Evolutionary conservation across 2,113 vertebrate genomes (phyloP).

Genomic region (Odobenus rosmarus): DNA sequence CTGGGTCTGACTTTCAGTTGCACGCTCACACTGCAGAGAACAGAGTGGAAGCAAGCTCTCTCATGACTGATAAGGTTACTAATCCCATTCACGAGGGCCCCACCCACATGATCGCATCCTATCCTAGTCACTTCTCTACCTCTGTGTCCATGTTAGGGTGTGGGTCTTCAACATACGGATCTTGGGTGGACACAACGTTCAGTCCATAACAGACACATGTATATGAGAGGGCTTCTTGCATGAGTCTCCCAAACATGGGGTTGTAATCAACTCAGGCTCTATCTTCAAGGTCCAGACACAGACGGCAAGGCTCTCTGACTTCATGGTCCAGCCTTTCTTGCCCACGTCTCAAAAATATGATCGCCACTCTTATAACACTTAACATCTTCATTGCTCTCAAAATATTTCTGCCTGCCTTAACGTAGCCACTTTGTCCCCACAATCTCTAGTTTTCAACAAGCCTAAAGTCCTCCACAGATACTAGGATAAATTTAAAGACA

Average conservation of each 20-base stretch:
- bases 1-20: not conserved
- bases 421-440: not conserved
- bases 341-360: not conserved
- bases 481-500: not conserved
- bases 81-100: not conserved
- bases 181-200: not conserved
- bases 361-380: not conserved
- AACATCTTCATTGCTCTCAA: not conserved
- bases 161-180: too few species aligned
- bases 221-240: not conserved
- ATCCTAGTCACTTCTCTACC: not conserved
- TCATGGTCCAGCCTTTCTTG: not conserved
- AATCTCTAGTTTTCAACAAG: not conserved
- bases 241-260: not conserved
- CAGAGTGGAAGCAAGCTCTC: too few species aligned
- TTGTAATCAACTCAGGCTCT: not conserved
- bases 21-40: not conserved
- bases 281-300: not conserved
- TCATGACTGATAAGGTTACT: not conserved
- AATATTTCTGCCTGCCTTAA: not conserved
- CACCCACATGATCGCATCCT: not conserved
- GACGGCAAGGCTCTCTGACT: too few species aligned
- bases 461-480: not conserved
- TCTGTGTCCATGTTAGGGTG: too few species aligned
- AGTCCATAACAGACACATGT: not conserved